Evolutionary conservation across 2,888 invertebrate genomes (phyloP).

Genomic region (Coelogynopora nodosa): DNA sequence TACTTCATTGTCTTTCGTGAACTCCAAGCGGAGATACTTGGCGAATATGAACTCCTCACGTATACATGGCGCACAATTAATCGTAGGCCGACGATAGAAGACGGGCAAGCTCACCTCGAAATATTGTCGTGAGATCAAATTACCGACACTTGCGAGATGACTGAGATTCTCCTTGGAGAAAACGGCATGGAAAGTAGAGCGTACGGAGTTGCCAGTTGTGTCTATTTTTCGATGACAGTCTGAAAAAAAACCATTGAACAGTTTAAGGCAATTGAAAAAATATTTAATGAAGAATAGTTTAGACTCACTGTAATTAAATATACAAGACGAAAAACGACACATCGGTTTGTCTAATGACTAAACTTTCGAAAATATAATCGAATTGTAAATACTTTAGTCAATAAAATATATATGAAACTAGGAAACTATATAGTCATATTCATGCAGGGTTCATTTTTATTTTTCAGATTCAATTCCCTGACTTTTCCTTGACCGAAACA

Average conservation of each 20-base stretch:
- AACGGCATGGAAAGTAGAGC: neutral
- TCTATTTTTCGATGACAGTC: neutral
- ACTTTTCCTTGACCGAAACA: too few species aligned
- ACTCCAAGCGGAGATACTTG: neutral
- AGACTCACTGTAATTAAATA: too few species aligned
- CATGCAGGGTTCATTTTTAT: too few species aligned
- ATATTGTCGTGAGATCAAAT: neutral
- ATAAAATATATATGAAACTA: too few species aligned
- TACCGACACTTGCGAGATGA: neutral
- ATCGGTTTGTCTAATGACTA: too few species aligned
- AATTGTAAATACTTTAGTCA: too few species aligned
- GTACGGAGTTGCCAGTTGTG: neutral
- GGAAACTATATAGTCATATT: too few species aligned
- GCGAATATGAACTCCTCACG: neutral
- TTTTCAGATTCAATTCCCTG: too few species aligned
- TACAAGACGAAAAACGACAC: too few species aligned
- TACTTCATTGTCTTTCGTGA: neutral
- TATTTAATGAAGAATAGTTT: too few species aligned
- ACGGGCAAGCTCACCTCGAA: neutral
- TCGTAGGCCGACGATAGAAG: neutral
- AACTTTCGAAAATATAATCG: too few species aligned
- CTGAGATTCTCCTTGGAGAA: neutral
- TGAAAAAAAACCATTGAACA: neutral
- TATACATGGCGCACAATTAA: neutral
- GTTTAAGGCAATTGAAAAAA: too few species aligned